Conservation (phyloP, 1,140 invertebrate genomes). For the Drosophila rufa region DNA sequence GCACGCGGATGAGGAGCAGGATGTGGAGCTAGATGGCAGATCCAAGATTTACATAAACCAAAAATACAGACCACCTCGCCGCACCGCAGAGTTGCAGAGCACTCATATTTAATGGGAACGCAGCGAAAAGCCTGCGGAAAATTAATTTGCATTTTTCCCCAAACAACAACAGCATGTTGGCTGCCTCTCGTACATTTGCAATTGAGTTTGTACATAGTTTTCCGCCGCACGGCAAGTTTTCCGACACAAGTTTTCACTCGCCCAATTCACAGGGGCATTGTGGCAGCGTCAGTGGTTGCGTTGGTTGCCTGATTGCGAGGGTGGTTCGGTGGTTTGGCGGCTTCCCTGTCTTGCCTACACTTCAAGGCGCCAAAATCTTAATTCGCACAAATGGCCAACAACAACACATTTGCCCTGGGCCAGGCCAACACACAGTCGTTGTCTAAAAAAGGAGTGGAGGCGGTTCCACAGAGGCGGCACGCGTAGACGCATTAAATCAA, state of each 20-base stretch:
- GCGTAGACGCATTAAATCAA: conserved; percentile 83
- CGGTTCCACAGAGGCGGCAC: conserved; percentile 51
- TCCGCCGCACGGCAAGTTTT: conserved; percentile 27
- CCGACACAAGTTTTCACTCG: conserved; percentile 63
- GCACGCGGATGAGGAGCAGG: neutral
- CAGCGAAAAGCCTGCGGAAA: conserved; percentile 52
- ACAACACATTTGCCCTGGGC: conserved; percentile 49
- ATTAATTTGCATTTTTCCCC: conserved; percentile 61
- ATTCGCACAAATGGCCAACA: conserved; percentile 64
- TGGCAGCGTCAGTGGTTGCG: conserved; percentile 11
- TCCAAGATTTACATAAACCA: conserved; percentile 70
- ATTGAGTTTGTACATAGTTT: conserved; percentile 53
- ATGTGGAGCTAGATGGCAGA: conserved; percentile 3
- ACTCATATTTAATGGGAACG: conserved; percentile 64
- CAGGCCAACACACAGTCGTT: conserved; percentile 11
- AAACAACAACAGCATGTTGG: conserved; percentile 28
- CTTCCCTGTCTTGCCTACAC: conserved; percentile 26
- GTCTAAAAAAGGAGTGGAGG: conserved; percentile 14
- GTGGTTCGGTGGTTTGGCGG: neutral
- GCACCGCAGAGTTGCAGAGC: conserved; percentile 19
- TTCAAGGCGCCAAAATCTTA: conserved; percentile 48
- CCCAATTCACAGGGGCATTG: conserved; percentile 52
- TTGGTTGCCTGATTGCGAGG: conserved; percentile 14
- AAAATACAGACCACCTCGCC: conserved; percentile 28
- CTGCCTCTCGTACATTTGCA: conserved; percentile 37